phyloP scores from a whole-genome alignment of 2,797 vertebrate genomes.

The Sebastolobus alascanus region DNA sequence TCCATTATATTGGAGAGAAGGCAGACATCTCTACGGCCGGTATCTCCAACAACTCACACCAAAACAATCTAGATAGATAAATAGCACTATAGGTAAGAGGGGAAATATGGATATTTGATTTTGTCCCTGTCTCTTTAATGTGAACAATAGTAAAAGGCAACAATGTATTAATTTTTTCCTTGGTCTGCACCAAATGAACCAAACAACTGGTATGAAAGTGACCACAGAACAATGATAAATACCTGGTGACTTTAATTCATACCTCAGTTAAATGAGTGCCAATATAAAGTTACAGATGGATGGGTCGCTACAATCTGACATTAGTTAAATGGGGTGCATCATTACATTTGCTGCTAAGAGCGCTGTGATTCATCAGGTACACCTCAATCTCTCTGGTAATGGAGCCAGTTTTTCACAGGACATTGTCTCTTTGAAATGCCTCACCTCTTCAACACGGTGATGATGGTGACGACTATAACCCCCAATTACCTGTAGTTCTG shows the following conservation, averaged over 20 bases:
- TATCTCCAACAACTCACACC: too few species aligned
- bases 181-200: not conserved
- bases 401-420: conserved; percentile 18
- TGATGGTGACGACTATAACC: not conserved
- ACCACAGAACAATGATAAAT: not conserved
- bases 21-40: too few species aligned
- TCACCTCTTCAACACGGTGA: conserved; percentile 13
- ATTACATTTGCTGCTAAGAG: conserved; percentile 51
- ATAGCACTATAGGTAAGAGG: too few species aligned
- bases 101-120: too few species aligned
- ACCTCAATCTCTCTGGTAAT: conserved; percentile 31
- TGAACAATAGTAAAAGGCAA: not conserved
- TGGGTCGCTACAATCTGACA: conserved; percentile 27
- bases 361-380: conserved; percentile 41
- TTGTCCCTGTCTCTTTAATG: too few species aligned
- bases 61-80: too few species aligned
- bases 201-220: not conserved
- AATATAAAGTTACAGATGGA: conserved; percentile 23
- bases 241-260: conserved; percentile 15
- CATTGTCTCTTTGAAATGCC: conserved; percentile 22
- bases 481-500: conserved; percentile 5
- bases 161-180: not conserved
- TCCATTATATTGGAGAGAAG: too few species aligned
- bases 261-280: conserved; percentile 11
- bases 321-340: conserved; percentile 44